Evolutionary conservation across 2,113 vertebrate species (phyloP), one percentile per base, ranked within the genome.

Genomic region (Esox niger): DNA sequence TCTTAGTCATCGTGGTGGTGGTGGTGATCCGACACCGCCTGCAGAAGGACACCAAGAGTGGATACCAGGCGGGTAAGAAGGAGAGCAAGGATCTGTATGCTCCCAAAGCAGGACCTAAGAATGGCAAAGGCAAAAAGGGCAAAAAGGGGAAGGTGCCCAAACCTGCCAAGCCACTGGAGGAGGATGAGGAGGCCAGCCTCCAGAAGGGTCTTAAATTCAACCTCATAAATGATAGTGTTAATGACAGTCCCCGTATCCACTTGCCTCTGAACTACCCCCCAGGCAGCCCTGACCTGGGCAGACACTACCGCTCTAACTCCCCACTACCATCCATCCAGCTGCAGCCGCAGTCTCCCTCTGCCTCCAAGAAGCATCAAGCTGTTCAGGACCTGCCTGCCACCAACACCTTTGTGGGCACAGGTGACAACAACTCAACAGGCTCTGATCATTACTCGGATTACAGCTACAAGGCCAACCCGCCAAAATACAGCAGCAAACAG

Each of bases 391-490:
- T 99, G 74, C 97, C 97, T 0, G 95, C 97, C 47, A 93, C 97
- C 87, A 99, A 99, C 89, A 99, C 97, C 71, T 99, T 99, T 58
- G 97, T 99, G 86, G 97, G 96, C 73, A 98, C 97, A 0, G 97
- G 97, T 66, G 97, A 99, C 92, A 98, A 93, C 92, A 97, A 93
- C 84, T 99, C 97, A 13, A 98, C 96, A 0, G 96, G 97, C 84
- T 99, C 96, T 0, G 97, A 99, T 92, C 97, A 98, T 90, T 99
- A 98, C 89, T 98, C 95, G 88, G 96, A 99, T 96, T 99, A 98
- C 95, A 98, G 97, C 95, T 98, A 97, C 93, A 96, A 96, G 91
- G 95, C 96, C 91, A 98, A 97, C 78, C 95, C 96, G 76, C 95
- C 95, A 84, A 99, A 98, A 95, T 99, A 98, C 93, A 95, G 91